phyloP scores from a whole-genome alignment of 30 jellyfish, hydroid and myxozoan genomes.

The Aurelia aurita region DNA sequence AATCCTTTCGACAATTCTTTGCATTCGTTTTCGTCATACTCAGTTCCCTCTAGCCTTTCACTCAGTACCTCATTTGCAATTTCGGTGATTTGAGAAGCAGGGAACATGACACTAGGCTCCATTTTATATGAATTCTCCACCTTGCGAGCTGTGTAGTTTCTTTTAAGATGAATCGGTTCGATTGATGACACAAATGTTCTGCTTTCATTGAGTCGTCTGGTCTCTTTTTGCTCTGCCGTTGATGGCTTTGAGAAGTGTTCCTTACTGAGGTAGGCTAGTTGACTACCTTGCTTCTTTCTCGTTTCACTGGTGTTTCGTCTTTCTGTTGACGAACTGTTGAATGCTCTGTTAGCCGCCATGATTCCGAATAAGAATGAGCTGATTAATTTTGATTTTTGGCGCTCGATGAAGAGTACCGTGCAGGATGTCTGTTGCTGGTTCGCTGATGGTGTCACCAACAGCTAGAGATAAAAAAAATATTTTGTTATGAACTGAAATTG shows the following conservation, averaged over 20 bases:
- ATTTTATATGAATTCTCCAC: slow-evolving; percentile 6
- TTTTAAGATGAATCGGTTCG: slow-evolving; percentile 45
- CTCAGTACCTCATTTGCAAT: slow-evolving; percentile 22
- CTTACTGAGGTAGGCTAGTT: neutral
- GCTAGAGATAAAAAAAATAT: too few species aligned
- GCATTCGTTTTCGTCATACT: slow-evolving; percentile 46
- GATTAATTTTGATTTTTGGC: neutral
- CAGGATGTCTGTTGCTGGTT: neutral
- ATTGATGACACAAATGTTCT: slow-evolving; percentile 32
- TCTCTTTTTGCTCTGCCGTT: neutral
- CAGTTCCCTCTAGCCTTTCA: slow-evolving; percentile 10
- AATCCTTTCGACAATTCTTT: slow-evolving; percentile 10
- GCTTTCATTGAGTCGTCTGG: neutral
- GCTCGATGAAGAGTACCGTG: neutral
- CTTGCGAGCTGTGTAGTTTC: neutral
- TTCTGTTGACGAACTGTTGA: neutral
- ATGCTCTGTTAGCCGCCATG: neutral
- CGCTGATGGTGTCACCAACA: neutral
- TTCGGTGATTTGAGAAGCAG: slow-evolving; percentile 26
- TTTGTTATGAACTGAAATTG: too few species aligned
- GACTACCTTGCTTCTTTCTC: neutral
- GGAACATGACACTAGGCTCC: slow-evolving; percentile 8
- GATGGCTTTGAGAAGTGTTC: neutral
- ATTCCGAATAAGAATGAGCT: neutral
- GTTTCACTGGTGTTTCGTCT: neutral